A percentile compares a stretch with the other conserved stretches of the same genome.
phyloP scores from a whole-genome alignment of 2,888 invertebrate genomes.

The Zhuqinia jingwanae region DNA sequence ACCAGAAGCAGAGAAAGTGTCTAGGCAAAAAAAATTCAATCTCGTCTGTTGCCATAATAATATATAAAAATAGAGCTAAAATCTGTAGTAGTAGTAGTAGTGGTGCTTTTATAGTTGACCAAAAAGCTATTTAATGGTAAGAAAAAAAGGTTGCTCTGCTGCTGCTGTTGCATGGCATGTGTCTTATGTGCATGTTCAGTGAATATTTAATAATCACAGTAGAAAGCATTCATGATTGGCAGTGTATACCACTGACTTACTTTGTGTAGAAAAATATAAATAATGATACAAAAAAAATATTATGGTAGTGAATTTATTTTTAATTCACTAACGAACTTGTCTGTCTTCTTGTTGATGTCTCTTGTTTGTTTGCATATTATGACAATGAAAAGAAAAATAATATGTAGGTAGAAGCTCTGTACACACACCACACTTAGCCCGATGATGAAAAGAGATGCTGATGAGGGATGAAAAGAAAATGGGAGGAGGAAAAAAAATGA shows the following conservation, averaged over 20 bases:
- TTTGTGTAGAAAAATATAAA: not conserved
- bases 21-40: not conserved
- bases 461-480: slow-evolving; percentile 7
- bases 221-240: slow-evolving; percentile 10
- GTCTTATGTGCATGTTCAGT: too few relatives aligned
- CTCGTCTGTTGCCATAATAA: too few relatives aligned
- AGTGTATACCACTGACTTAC: not conserved
- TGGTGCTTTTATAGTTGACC: too few relatives aligned
- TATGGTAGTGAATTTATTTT: not conserved
- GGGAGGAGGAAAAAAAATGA: too few relatives aligned
- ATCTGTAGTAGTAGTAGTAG: too few relatives aligned
- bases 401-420: too few relatives aligned
- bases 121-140: too few relatives aligned
- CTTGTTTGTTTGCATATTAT: not conserved
- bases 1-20: slow-evolving; percentile 38
- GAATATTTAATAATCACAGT: not conserved
- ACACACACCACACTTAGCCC: too few relatives aligned
- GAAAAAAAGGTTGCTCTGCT: too few relatives aligned
- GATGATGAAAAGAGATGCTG: not conserved
- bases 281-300: not conserved
- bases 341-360: not conserved
- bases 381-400: slow-evolving; percentile 11
- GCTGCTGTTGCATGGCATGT: too few relatives aligned
- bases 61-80: too few relatives aligned
- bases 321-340: slow-evolving; percentile 7